A percentile compares a stretch with the other conserved stretches of the same genome.
Evolutionary conservation across 1,140 invertebrate genomes (phyloP).

Genomic region (Acyrthosiphon pisum): DNA sequence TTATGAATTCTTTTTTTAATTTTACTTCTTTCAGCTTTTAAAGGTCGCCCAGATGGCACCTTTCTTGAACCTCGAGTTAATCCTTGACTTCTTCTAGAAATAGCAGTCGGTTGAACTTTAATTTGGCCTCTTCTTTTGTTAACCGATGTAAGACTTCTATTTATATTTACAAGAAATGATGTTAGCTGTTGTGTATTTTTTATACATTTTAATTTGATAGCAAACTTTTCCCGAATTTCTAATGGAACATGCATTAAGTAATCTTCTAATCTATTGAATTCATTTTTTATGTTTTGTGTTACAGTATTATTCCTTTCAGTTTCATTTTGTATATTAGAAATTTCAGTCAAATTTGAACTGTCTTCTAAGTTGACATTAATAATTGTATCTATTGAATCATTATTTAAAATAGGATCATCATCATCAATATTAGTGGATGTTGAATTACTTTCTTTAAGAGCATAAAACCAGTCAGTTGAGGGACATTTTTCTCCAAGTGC

Average conservation of each 20-base stretch:
- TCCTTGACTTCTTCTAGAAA: constrained; percentile 25
- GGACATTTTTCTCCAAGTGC: constrained; percentile 19
- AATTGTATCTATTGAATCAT: background rate
- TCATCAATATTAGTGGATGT: constrained; percentile 28
- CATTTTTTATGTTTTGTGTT: constrained; percentile 23
- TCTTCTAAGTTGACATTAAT: background rate
- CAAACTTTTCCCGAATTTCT: constrained; percentile 31
- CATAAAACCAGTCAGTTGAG: constrained; percentile 2
- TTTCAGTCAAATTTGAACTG: background rate
- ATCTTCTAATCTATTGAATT: constrained; percentile 15
- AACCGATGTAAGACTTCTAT: background rate
- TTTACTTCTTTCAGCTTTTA: background rate
- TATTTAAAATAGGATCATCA: constrained; percentile 8
- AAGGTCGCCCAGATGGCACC: background rate
- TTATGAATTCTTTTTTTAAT: constrained; percentile 40
- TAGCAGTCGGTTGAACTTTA: constrained; percentile 25
- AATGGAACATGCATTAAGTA: constrained; percentile 13
- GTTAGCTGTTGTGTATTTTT: constrained; percentile 38
- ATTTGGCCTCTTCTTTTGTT: constrained; percentile 22
- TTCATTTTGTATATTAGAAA: background rate
- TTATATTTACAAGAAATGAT: constrained; percentile 35
- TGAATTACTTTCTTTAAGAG: constrained; percentile 21
- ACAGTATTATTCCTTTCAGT: constrained; percentile 10
- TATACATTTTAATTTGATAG: constrained; percentile 28
- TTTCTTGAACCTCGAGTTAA: constrained; percentile 39